Evolutionary conservation across 2,888 invertebrate species (phyloP), one percentile per base, ranked within the genome.

Genomic region (Heliconius sara): DNA sequence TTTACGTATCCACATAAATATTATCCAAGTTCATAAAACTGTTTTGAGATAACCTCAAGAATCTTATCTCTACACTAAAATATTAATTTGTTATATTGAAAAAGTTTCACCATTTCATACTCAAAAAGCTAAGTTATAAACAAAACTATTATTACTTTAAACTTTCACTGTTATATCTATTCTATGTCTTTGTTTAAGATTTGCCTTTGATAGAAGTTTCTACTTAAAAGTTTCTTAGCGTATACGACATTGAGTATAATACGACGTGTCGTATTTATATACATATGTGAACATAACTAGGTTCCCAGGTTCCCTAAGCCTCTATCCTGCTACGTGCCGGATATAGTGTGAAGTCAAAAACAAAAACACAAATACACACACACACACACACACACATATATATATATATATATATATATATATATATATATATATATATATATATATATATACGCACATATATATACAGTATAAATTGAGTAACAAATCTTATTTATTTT

Each of bases 111-210:
- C 66, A 12, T 66, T 30, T 66, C 66, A 30, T 30, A 66, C 66
- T 66, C 66, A 66, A 66, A 22, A 30, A 66, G 25, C 19, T 16
- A 66, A 66, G 19, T 66, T 30, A 30, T 30, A 66, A 66, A 30
- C 66, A 66, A 66, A 66, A 66, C 19, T 66, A 30, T 66, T 63
- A 63, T 63, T 63, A 63, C 63, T 63, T 25, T 63, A 63, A 63
- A 13, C 30, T 66, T 66, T 30, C 30, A 3, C 30, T 30, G 19
- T 30, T 66, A 66, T 66, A 66, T 30, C 66, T 30, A 30, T 66
- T 30, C 66, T 66, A 66, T 66, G 66, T 66, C 66, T 63, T 63
- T 63, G 66, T 30, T 66, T 30, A 30, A 66, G 30, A 66, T 63
- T 63, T 63, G 25, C 63, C 63, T 63, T 63, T 63, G 63, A 63